phyloP scores from a whole-genome alignment of 2,888 invertebrate genomes.

The Colostygia pectinataria region DNA sequence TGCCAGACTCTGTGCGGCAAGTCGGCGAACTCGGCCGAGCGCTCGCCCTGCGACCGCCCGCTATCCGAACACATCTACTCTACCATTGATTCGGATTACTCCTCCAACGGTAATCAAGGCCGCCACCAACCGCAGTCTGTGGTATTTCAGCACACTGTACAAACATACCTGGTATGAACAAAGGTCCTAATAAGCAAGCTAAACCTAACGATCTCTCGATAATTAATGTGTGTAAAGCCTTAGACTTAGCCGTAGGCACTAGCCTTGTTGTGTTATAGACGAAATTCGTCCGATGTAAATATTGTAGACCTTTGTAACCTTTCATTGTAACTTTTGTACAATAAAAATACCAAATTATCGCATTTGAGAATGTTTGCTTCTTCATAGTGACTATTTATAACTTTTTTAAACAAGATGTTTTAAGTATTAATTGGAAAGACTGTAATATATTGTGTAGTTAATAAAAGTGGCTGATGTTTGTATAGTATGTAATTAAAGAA shows the following conservation, averaged over 20 bases:
- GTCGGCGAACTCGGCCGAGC: constrained; percentile 78
- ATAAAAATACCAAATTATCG: constrained; percentile 81
- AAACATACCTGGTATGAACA: constrained; percentile 73
- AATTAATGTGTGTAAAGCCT: constrained; percentile 57
- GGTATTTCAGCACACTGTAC: constrained; percentile 76
- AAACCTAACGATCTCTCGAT: constrained; percentile 66
- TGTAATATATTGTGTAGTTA: constrained; percentile 81
- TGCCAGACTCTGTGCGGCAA: constrained; percentile 84
- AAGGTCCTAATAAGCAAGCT: constrained; percentile 39
- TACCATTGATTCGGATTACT: constrained; percentile 94
- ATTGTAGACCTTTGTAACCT: constrained; percentile 59
- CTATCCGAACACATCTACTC: constrained; percentile 95
- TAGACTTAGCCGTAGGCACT: constrained; percentile 66
- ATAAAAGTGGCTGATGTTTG: constrained; percentile 77
- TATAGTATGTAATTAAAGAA: constrained; percentile 79
- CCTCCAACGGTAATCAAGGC: constrained; percentile 82
- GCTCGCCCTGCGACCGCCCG: constrained; percentile 87
- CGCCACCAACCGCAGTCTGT: constrained; percentile 74
- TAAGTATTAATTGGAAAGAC: constrained; percentile 81
- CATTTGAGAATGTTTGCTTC: constrained; percentile 77
- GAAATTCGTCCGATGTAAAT: constrained; percentile 69
- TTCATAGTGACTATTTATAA: constrained; percentile 67
- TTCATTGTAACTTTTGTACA: constrained; percentile 78
- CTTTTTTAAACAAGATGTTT: constrained; percentile 69
- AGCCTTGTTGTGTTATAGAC: constrained; percentile 63